Base-by-base conservation (phyloP, 1,140 invertebrate genomes). In the Anagrus nilaparvatae region DNA sequence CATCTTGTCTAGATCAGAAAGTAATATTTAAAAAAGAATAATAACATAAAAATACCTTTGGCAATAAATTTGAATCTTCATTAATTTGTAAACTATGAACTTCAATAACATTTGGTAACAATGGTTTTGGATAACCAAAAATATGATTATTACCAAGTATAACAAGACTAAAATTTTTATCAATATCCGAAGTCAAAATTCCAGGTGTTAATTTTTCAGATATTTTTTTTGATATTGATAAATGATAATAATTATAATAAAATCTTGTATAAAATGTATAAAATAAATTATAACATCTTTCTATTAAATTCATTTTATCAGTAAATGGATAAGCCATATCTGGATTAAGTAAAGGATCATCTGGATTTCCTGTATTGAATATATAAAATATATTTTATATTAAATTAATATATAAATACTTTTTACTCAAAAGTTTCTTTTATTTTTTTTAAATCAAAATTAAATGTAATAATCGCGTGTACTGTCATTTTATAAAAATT, bases 21-120 rank as follows among this genome's bases (percentile, higher is more conserved):
- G n/a, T n/a, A n/a, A n/a, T n/a, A n/a, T n/a, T n/a, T 12, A 27
- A 27, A 27, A 7, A n/a, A 7, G 24, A 6, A 27, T 27, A 7
- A 6, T 16, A 17, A 20, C 18, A 23, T 40, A 27, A n/a, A 24
- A 19, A 37, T 52, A 58, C 58, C 44, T 52, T 33, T 4, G 55
- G 49, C 19, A 61, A 39, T 8, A 16, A 3, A 7, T 24, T 41
- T 4, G 31, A 43, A 25, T 58, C 34, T 2, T 47, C 44, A 8
- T 49, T 50, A 33, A 73, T 67, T 47, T 73, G 70, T n/a, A 74
- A 49, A 29, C 71, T 70, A 21, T 71, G 70, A 27, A 74, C 60
- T 55, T 74, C 70, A 14, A 75, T 55, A 8, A 73, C 61, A 45
- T 68, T 64, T 5, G 70, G 72, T 8, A 67, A 43, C 19, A 69